Conservation (phyloP, 2,113 vertebrate genomes). For the Chroicocephalus ridibundus region DNA sequence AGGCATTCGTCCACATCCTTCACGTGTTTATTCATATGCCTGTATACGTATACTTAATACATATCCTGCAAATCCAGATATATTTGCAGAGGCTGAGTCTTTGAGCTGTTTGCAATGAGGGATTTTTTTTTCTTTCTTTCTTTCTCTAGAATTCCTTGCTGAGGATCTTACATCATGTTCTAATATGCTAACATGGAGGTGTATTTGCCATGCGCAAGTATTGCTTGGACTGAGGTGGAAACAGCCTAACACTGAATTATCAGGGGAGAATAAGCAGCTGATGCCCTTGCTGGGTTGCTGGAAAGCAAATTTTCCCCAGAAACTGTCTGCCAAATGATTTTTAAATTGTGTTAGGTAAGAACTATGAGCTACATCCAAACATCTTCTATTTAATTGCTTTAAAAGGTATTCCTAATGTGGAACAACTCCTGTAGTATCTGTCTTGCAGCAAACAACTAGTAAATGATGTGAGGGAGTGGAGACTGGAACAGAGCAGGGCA, state of each 20-base stretch:
- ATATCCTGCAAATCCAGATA: neutral
- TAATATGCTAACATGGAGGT: neutral
- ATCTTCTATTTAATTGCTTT: neutral
- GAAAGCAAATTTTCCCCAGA: neutral
- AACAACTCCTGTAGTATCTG: neutral
- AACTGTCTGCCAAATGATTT: neutral
- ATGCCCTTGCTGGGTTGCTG: neutral
- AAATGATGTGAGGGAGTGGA: neutral
- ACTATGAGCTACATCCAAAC: neutral
- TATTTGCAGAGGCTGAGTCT: neutral
- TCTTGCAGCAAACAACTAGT: neutral
- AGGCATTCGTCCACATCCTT: neutral
- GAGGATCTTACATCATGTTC: neutral
- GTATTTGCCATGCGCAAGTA: neutral
- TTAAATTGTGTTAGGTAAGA: neutral
- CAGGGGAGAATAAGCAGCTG: neutral
- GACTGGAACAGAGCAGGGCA: neutral
- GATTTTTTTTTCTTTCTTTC: neutral
- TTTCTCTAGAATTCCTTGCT: neutral
- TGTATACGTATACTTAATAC: neutral
- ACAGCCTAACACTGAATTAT: neutral
- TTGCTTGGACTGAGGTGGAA: neutral
- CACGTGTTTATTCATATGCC: neutral
- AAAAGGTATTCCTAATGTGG: neutral
- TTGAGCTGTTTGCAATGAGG: neutral